Evolutionary conservation across 2,113 vertebrate species (phyloP), one percentile per base, ranked within the genome.

Genomic region (Brachypteracias leptosomus): DNA sequence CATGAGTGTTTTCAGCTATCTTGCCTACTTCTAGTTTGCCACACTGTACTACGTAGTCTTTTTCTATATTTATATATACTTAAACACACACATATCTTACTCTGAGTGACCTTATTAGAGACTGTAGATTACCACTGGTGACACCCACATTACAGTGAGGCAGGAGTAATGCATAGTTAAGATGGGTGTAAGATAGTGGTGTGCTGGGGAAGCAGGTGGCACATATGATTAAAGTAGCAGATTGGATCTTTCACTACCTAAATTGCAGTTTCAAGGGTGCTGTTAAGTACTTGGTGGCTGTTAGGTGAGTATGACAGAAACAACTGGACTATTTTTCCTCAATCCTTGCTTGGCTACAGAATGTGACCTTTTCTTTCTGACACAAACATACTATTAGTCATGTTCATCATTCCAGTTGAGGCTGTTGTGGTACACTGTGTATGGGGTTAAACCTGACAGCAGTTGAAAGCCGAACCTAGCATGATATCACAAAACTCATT

Each of bases 281-380:
- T 90, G 90, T 91, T 94, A 90, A 93, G 83, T 77, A 66, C 72
- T 74, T 74, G 57, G 72, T 6, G 1, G 38, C 68, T 88, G 51
- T 57, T 67, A 74, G 52, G 65, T 31, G 81, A 78, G 85, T 36
- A 33, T 68, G 76, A 81, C 72, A 91, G 63, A 54, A 93, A 63
- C 13, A 21, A 94, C 78, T 63, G 65, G 72, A 58, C 79, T 67
- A 14, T 85, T 84, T 92, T 77, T 66, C 33, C 65, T 88, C 78
- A n/a, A 0, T 66, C 42, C 82, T 83, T 76, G 46, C 85, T 68
- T 55, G 54, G 49, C 75, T 92, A 13, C 78, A 81, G 58, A 66
- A 83, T 36, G 78, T 91, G 89, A 95, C 91, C 88, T 94, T 93
- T 93, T 79, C 88, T 66, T 85, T 90, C 71, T 91, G 94, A 95